Conservation (phyloP, 2,113 vertebrate genomes). For the Chrysochloris asiatica region DNA sequence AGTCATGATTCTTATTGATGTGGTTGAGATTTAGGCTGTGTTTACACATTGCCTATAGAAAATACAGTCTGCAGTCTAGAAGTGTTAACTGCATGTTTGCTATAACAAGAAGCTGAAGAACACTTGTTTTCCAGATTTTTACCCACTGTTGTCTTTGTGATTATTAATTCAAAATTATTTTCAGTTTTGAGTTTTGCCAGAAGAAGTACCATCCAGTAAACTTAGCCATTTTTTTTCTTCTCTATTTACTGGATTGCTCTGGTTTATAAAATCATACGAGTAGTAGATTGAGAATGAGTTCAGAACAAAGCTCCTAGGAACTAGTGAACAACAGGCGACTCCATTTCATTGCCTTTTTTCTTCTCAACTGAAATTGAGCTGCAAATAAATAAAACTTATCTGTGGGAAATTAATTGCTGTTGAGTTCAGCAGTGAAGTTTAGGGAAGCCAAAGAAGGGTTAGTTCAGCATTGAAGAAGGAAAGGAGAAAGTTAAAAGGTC, state of each 20-base stretch:
- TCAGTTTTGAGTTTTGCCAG: conserved; percentile 62
- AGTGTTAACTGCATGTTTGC: not conserved
- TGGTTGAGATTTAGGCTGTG: not conserved
- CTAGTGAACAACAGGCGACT: too few relatives aligned
- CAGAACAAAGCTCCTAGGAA: conserved; percentile 72
- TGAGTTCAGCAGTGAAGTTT: conserved; percentile 12
- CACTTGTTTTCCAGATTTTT: not conserved
- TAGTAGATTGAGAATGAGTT: conserved; percentile 71
- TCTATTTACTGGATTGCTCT: conserved; percentile 72
- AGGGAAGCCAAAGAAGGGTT: not conserved
- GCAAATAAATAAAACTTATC: conserved; percentile 49
- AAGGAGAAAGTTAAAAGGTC: not conserved
- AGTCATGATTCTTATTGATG: not conserved
- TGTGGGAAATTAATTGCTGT: conserved; percentile 24
- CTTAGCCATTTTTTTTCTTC: conserved; percentile 47
- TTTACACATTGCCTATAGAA: not conserved
- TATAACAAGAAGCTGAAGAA: not conserved
- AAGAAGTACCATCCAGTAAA: conserved; percentile 59
- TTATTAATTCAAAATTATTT: conserved; percentile 70
- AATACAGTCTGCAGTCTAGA: not conserved
- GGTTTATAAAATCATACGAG: conserved; percentile 70
- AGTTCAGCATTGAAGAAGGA: not conserved
- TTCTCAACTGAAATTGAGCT: conserved; percentile 19
- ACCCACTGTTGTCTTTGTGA: not conserved
- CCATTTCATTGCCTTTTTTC: conserved; percentile 56